phyloP scores from a whole-genome alignment of 2,888 invertebrate species.

The Drosophila monieri region DNA sequence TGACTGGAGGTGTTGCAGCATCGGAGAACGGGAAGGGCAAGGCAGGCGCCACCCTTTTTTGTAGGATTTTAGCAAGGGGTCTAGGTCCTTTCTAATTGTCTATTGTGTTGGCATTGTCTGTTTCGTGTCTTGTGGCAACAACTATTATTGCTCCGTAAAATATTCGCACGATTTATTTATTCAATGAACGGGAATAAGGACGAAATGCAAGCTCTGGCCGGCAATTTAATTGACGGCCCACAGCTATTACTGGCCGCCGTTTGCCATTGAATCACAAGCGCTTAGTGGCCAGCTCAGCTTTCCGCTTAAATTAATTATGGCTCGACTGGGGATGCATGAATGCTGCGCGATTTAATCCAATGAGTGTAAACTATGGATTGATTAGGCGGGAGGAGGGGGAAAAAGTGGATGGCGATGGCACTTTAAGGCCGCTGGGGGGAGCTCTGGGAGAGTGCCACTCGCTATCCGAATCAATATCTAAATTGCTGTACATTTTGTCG shows the following conservation, averaged over 20 bases:
- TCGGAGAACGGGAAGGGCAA: too few species aligned
- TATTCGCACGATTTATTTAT: constrained; percentile 23
- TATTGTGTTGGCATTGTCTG: not conserved
- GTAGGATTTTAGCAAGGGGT: too few species aligned
- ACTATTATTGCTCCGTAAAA: constrained; percentile 8
- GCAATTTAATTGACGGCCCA: constrained; percentile 33
- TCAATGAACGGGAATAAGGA: constrained; percentile 9
- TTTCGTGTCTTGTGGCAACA: not conserved
- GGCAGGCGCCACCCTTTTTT: too few species aligned
- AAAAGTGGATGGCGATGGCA: not conserved
- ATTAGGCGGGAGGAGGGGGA: not conserved
- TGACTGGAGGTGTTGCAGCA: not conserved
- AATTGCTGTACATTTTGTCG: constrained; percentile 57
- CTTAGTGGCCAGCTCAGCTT: constrained; percentile 17
- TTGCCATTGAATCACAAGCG: constrained; percentile 27
- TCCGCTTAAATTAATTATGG: not conserved
- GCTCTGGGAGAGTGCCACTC: constrained; percentile 19
- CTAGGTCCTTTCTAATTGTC: too few species aligned
- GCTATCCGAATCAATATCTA: constrained; percentile 70
- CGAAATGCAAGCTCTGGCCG: not conserved
- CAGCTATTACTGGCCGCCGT: constrained; percentile 9
- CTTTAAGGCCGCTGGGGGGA: not conserved
- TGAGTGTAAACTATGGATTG: not conserved
- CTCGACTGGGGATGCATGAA: not conserved
- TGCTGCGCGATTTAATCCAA: not conserved